Evolutionary conservation across 1,140 invertebrate species (phyloP).

Genomic region (Achroia grisella): DNA sequence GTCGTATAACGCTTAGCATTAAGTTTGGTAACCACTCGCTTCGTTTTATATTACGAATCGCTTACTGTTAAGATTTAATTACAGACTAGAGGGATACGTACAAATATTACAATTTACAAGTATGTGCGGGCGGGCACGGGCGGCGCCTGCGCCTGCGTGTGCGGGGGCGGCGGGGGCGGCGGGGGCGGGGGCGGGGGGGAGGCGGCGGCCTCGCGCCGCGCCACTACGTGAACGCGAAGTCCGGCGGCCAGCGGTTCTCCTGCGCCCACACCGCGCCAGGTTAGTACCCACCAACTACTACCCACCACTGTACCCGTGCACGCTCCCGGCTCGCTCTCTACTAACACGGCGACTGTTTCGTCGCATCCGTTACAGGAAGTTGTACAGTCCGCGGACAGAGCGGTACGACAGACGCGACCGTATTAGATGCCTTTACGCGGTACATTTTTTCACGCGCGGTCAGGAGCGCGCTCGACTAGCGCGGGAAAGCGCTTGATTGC

Average conservation of each 20-base stretch:
- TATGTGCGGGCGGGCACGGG: conserved; percentile 2
- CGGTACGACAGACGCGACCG: too few relatives aligned
- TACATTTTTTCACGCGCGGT: too few relatives aligned
- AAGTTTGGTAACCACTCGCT: conserved; percentile 35
- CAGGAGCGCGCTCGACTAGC: too few relatives aligned
- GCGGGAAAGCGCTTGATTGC: too few relatives aligned
- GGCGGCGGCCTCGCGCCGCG: conserved; percentile 7
- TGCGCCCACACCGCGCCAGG: conserved; percentile 39
- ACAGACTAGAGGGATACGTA: conserved; percentile 20
- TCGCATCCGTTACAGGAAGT: too few relatives aligned
- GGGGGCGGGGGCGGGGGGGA: conserved; percentile 3
- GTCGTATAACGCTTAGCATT: conserved; percentile 42
- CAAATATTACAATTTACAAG: conserved; percentile 53
- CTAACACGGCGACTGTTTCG: too few relatives aligned
- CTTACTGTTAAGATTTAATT: neutral
- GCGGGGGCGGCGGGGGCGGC: conserved; percentile 2
- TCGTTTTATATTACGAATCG: conserved; percentile 1
- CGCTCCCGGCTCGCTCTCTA: neutral
- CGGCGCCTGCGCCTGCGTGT: conserved; percentile 1
- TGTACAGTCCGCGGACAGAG: too few relatives aligned
- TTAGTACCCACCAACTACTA: conserved; percentile 20
- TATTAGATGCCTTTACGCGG: too few relatives aligned
- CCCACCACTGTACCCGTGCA: neutral
- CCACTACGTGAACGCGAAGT: conserved; percentile 54
- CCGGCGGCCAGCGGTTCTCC: conserved; percentile 57